Base-by-base conservation (phyloP, 2,797 vertebrate species). In the Sus cebifrons region DNA sequence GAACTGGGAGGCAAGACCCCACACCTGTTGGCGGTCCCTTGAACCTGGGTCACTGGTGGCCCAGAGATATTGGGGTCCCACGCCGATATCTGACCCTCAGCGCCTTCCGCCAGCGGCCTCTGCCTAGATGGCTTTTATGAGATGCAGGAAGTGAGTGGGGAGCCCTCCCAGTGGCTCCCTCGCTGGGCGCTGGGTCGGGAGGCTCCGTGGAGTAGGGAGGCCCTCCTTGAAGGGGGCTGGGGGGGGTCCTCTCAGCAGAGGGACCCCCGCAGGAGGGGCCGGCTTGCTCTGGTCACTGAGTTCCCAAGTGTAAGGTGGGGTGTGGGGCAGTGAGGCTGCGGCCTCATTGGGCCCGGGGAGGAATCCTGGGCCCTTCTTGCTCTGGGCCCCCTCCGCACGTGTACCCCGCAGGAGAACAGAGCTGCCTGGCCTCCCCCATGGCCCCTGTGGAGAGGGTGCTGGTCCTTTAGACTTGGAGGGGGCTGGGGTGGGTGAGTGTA, bases 21-120 rank as follows among this genome's bases (percentile, higher is more conserved):
- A n/a, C 40, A 2, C 21, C 2, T 12, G 2, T 40, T 15, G 12
- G 5, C 1, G 17, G 5, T 1, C 20, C 18, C 29, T 64, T 27
- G 1, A 11, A 2, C 27, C 83, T 60, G 14, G 27, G 29, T n/a
- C 56, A 68, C 29, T 25, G 60, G 74, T 25, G 29, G 29, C 65
- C 79, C 54, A 56, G 32, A 1, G 36, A 56, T 36, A 3, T 1
- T 3, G 29, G 12, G 29, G 78, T 29, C 27, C 75, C 82, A 27
- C 23, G 5, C 29, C 20, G 62, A 21, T 2, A 0, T 20, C 4
- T 2, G 2, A 29, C 12, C 3, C 73, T 56, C 18, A 40, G 54
- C 65, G n/a, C 23, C n/a, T 21, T 15, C 65, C 54, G n/a, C 32
- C 21, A 14, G 49, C 0, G 0, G 17, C 16, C 25, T 4, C 36